Conservation (phyloP, 1,140 invertebrate genomes). For the Euwallacea fornicatus region DNA sequence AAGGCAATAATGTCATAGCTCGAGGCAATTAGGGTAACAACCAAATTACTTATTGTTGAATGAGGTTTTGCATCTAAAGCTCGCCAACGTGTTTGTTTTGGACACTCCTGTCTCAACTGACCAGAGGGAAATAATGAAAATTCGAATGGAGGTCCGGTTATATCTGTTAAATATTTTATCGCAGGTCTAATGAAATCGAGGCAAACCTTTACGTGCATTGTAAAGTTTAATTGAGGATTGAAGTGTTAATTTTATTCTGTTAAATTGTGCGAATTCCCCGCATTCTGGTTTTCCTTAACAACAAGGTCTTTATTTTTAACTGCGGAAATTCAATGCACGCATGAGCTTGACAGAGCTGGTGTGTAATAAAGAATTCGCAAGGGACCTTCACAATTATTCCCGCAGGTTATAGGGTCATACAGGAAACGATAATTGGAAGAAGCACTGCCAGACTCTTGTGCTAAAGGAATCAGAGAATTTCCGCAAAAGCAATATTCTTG, state of each 20-base stretch:
- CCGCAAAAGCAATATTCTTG: slow-evolving; percentile 16
- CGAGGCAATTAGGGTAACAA: slow-evolving; percentile 36
- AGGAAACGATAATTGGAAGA: slow-evolving; percentile 40
- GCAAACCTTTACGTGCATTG: neutral
- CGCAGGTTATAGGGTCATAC: slow-evolving; percentile 34
- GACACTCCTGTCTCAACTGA: neutral
- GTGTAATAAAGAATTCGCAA: slow-evolving; percentile 28
- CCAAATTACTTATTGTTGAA: slow-evolving; percentile 34
- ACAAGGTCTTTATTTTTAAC: neutral
- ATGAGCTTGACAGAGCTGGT: slow-evolving; percentile 22
- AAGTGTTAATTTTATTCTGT: neutral
- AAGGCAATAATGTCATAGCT: slow-evolving; percentile 34
- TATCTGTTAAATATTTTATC: slow-evolving; percentile 1
- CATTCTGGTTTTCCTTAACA: neutral
- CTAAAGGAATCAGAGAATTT: slow-evolving; percentile 38
- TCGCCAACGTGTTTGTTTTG: slow-evolving; percentile 11
- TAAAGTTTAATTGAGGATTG: neutral
- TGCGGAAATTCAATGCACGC: slow-evolving; percentile 26
- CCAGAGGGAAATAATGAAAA: too few relatives aligned
- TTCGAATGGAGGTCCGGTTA: neutral
- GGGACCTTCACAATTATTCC: slow-evolving; percentile 31
- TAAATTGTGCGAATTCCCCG: neutral
- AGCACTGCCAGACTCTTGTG: slow-evolving; percentile 33
- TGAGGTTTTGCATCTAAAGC: slow-evolving; percentile 33
- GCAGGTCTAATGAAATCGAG: neutral